Conservation (phyloP, 2,888 invertebrate genomes). For the Acronicta psi region DNA sequence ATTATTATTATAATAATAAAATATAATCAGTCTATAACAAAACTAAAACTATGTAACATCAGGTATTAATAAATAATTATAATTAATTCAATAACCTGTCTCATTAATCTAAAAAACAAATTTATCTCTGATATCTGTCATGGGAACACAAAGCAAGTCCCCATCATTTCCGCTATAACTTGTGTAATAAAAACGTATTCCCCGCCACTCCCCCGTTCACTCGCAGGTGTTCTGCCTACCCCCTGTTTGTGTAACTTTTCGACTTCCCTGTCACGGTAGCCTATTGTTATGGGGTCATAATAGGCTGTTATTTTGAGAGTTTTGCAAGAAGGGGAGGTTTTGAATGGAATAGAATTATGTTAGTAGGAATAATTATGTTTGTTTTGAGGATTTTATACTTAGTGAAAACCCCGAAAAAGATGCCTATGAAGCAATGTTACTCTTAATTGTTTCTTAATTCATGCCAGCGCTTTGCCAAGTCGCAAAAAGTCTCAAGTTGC, state of each 20-base stretch:
- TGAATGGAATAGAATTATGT: background rate
- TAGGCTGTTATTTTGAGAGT: conserved; percentile 10
- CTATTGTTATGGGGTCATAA: conserved; percentile 23
- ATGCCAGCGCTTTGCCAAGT: too few relatives aligned
- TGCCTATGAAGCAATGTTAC: too few relatives aligned
- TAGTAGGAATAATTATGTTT: background rate
- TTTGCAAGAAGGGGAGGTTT: conserved; percentile 1
- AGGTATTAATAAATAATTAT: too few relatives aligned
- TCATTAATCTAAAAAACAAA: too few relatives aligned
- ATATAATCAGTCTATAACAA: too few relatives aligned
- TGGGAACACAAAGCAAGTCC: background rate
- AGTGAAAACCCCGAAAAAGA: too few relatives aligned
- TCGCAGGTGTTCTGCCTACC: conserved; percentile 22
- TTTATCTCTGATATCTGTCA: background rate
- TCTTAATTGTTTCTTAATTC: too few relatives aligned
- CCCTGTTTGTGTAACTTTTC: conserved; percentile 38
- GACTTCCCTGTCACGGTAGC: conserved; percentile 16
- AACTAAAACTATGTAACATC: too few relatives aligned
- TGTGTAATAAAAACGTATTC: conserved; percentile 24
- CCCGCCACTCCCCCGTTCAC: conserved; percentile 9
- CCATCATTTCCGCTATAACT: conserved; percentile 8
- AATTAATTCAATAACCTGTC: too few relatives aligned
- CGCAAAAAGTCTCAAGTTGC: too few relatives aligned
- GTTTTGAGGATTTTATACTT: too few relatives aligned
- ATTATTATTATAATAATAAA: too few relatives aligned